Conservation (phyloP, 2,113 vertebrate genomes). For the Oryzias melastigma region DNA sequence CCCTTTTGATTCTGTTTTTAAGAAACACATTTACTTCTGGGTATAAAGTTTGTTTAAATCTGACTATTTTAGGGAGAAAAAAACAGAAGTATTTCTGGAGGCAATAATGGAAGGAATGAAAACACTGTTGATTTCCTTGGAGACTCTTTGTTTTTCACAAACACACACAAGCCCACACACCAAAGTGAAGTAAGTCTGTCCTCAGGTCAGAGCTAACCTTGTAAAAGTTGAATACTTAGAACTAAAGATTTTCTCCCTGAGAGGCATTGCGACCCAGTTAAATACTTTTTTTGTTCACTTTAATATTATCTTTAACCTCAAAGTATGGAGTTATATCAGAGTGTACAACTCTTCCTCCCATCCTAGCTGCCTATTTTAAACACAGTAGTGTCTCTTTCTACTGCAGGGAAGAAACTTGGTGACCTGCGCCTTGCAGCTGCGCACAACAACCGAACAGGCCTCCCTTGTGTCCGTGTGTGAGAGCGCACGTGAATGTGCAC, state of each 20-base stretch:
- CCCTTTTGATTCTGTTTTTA: too few species aligned
- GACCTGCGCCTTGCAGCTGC: constrained; percentile 59
- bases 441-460: constrained; percentile 3
- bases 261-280: constrained; percentile 51
- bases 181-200: constrained; percentile 8
- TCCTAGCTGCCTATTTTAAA: constrained; percentile 39
- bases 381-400: constrained; percentile 32
- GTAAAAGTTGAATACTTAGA: constrained; percentile 31
- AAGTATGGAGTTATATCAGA: constrained; percentile 10
- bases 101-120: neutral
- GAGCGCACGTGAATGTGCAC: constrained; percentile 1
- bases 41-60: too few species aligned
- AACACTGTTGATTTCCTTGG: constrained; percentile 5
- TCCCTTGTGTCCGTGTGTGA: constrained; percentile 20
- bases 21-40: too few species aligned
- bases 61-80: too few species aligned
- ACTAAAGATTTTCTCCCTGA: constrained; percentile 16
- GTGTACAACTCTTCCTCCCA: constrained; percentile 1
- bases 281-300: constrained; percentile 1
- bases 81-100: too few species aligned
- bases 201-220: constrained; percentile 39
- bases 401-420: constrained; percentile 65
- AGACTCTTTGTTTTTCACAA: constrained; percentile 7
- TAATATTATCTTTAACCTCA: constrained; percentile 6
- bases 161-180: constrained; percentile 8